phyloP scores from a whole-genome alignment of 30 jellyfish, hydroid and myxozoan species.

The Cassiopea andromeda region DNA sequence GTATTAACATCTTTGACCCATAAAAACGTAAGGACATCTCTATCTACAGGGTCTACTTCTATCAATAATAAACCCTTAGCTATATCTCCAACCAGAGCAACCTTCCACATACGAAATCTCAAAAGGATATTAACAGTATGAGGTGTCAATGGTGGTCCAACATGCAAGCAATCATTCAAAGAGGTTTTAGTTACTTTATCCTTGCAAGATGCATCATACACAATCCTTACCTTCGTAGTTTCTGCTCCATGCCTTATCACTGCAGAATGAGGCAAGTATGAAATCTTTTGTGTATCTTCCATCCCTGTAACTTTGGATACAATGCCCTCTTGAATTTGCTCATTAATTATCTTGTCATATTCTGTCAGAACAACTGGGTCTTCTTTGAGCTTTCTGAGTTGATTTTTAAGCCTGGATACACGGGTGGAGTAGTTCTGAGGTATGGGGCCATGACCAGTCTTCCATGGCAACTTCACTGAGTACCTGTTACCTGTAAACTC shows the following conservation, averaged over 20 bases:
- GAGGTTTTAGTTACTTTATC: constrained; percentile 17
- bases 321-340: constrained; percentile 53
- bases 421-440: constrained; percentile 6
- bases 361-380: constrained; percentile 9
- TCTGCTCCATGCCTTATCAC: constrained; percentile 57
- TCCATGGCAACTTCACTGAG: constrained; percentile 33
- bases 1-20: constrained; percentile 54
- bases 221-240: constrained; percentile 62
- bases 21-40: constrained; percentile 57
- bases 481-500: constrained; percentile 35
- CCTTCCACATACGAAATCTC: constrained; percentile 10
- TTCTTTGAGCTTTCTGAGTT: constrained; percentile 6
- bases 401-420: constrained; percentile 15
- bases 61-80: constrained; percentile 33
- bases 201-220: constrained; percentile 59
- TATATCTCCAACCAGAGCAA: constrained; percentile 21
- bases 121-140: constrained; percentile 35
- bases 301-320: constrained; percentile 39
- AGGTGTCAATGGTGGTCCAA: constrained; percentile 57
- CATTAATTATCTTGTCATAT: constrained; percentile 13
- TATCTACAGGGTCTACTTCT: constrained; percentile 41
- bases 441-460: constrained; percentile 32
- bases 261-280: constrained; percentile 51
- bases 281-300: constrained; percentile 16
- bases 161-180: constrained; percentile 59